phyloP scores from a whole-genome alignment of 2,888 invertebrate species.

The Calliphora vomitoria region DNA sequence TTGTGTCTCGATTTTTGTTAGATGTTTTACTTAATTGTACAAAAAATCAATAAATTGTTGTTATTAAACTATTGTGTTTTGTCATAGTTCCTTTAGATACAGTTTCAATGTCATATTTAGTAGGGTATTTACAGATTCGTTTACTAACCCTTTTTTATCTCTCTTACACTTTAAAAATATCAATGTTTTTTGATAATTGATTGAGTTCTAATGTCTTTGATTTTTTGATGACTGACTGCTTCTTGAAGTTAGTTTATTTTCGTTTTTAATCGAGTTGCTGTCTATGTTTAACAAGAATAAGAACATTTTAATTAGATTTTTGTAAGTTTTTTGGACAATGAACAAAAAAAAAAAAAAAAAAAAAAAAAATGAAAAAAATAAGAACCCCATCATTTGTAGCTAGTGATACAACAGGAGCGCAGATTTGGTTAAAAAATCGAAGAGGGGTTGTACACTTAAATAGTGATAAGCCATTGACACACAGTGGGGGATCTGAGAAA shows the following conservation, averaged over 20 bases:
- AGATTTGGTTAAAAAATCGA: background rate
- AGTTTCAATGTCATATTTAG: background rate
- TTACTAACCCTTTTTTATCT: background rate
- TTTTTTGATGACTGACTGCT: conserved; percentile 45
- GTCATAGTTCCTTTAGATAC: background rate
- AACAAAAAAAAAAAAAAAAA: too few species aligned
- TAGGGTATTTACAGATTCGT: conserved; percentile 3
- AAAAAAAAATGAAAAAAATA: too few species aligned
- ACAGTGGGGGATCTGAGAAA: too few species aligned
- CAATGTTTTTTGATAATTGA: conserved; percentile 40
- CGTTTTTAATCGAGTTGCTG: conserved; percentile 31
- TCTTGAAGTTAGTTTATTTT: conserved; percentile 35
- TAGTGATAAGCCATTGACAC: too few species aligned
- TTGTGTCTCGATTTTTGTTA: too few species aligned
- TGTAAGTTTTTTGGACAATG: conserved; percentile 55
- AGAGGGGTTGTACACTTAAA: too few species aligned
- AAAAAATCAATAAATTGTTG: background rate
- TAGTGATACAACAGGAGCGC: too few species aligned
- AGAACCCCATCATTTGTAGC: too few species aligned
- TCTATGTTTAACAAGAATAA: conserved; percentile 54
- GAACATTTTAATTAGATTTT: conserved; percentile 72
- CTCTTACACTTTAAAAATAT: background rate
- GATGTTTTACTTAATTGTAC: too few species aligned
- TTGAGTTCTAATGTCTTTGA: conserved; percentile 53
- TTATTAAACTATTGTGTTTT: background rate